These are phyloP conservation scores for Syrista parreyssii DNA, from an alignment of 2,888 invertebrate genomes.

Conservation along the genomic window DNA sequence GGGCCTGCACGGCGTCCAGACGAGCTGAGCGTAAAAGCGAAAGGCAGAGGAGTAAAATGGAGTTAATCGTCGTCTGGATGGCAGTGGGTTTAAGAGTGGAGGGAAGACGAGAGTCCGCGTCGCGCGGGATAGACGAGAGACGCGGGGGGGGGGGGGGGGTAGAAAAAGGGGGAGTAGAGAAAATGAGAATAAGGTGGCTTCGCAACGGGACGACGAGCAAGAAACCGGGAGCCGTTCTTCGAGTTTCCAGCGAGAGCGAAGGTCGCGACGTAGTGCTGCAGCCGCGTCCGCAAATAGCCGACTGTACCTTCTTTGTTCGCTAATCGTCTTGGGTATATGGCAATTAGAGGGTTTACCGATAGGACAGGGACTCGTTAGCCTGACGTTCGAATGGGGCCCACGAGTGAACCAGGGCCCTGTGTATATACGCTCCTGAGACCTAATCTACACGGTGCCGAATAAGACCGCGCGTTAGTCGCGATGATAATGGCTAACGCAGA, in stretches of 20 bases:
- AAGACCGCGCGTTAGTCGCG: neutral
- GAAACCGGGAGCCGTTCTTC: slow-evolving; percentile 43
- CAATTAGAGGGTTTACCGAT: slow-evolving; percentile 31
- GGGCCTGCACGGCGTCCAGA: neutral
- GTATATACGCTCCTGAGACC: neutral
- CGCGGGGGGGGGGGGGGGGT: too few species aligned
- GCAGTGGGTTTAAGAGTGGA: neutral
- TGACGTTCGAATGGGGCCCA: neutral
- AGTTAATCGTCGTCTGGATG: neutral
- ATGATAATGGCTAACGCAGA: neutral
- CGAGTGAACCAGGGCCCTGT: neutral
- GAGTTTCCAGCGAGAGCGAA: slow-evolving; percentile 37
- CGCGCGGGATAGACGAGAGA: neutral
- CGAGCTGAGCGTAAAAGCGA: neutral
- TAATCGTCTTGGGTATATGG: slow-evolving; percentile 41
- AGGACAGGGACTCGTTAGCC: neutral
- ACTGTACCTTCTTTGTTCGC: slow-evolving; percentile 47
- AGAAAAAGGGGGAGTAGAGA: neutral
- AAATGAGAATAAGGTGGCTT: neutral
- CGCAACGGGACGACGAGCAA: slow-evolving; percentile 20
- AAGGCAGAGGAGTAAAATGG: neutral
- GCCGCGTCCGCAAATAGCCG: slow-evolving; percentile 48
- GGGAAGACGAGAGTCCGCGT: neutral
- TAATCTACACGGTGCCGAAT: neutral
- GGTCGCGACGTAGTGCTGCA: slow-evolving; percentile 38